These are phyloP conservation scores for Carposina sasakii DNA, from an alignment of 1,140 invertebrate species.

Conservation along the genomic window DNA sequence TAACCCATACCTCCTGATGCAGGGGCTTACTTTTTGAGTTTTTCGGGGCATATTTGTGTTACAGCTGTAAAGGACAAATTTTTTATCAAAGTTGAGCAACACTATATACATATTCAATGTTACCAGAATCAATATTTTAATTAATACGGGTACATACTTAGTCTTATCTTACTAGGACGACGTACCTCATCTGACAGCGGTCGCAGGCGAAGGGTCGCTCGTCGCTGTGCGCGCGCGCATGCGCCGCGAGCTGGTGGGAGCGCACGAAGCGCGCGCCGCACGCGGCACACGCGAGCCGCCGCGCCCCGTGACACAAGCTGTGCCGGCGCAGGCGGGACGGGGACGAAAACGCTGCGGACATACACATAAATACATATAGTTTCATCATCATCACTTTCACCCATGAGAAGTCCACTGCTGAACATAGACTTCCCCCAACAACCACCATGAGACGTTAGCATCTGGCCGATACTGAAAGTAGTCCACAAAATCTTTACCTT, in stretches of 20 bases:
- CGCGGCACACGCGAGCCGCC: constrained; percentile 49
- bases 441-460: too few relatives aligned
- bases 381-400: neutral
- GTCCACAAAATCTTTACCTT: too few relatives aligned
- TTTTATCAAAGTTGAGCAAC: constrained; percentile 1
- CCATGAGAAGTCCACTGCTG: too few relatives aligned
- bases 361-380: constrained; percentile 3
- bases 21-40: neutral
- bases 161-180: neutral
- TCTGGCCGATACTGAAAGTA: too few relatives aligned
- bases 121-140: too few relatives aligned
- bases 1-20: neutral
- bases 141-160: too few relatives aligned
- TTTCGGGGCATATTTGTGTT: neutral
- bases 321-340: constrained; percentile 41
- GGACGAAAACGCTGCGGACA: constrained; percentile 44
- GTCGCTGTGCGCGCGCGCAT: constrained; percentile 59
- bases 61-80: neutral
- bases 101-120: neutral
- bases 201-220: constrained; percentile 49
- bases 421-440: too few relatives aligned
- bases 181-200: constrained; percentile 48
- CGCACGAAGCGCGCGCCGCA: constrained; percentile 65
- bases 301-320: constrained; percentile 57
- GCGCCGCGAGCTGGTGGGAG: constrained; percentile 63